Conservation (phyloP, 2,888 invertebrate species). For the Plagodis pulveraria region DNA sequence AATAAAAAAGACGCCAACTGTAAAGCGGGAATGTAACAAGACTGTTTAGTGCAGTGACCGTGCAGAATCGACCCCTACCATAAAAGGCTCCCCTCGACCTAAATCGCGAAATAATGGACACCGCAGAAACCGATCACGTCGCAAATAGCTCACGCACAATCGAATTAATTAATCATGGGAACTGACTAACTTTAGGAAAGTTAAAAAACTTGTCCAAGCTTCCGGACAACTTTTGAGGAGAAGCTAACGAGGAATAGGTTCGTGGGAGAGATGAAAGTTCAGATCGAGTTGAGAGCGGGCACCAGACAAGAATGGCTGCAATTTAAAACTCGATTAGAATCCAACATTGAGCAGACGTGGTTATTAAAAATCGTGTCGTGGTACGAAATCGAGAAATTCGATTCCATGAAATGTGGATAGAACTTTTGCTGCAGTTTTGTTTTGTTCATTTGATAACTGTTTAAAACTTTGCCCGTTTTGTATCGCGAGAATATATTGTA, state of each 20-base stretch:
- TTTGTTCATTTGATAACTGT: slow-evolving; percentile 36
- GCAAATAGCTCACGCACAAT: slow-evolving; percentile 78
- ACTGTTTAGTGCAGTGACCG: slow-evolving; percentile 73
- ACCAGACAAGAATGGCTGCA: slow-evolving; percentile 82
- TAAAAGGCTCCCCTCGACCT: slow-evolving; percentile 63
- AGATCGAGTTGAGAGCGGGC: slow-evolving; percentile 57
- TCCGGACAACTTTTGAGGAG: slow-evolving; percentile 77
- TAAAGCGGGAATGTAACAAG: slow-evolving; percentile 66
- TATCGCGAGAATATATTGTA: no score
- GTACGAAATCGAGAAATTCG: slow-evolving; percentile 50
- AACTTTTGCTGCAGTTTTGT: slow-evolving; percentile 49
- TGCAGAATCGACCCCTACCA: slow-evolving; percentile 69
- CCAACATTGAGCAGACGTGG: slow-evolving; percentile 71
- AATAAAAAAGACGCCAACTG: slow-evolving; percentile 59
- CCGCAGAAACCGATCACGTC: slow-evolving; percentile 66
- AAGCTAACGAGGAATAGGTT: slow-evolving; percentile 80
- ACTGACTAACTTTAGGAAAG: slow-evolving; percentile 69
- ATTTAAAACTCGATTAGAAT: slow-evolving; percentile 85
- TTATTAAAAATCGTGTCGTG: slow-evolving; percentile 74
- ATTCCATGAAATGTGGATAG: slow-evolving; percentile 47
- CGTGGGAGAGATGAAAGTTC: slow-evolving; percentile 77
- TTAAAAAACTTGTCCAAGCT: slow-evolving; percentile 79
- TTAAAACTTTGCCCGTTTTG: slow-evolving; percentile 34
- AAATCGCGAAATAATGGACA: slow-evolving; percentile 77
- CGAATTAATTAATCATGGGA: slow-evolving; percentile 83